Conservation (phyloP, 2,888 invertebrate species). For the Allygus modestus region DNA sequence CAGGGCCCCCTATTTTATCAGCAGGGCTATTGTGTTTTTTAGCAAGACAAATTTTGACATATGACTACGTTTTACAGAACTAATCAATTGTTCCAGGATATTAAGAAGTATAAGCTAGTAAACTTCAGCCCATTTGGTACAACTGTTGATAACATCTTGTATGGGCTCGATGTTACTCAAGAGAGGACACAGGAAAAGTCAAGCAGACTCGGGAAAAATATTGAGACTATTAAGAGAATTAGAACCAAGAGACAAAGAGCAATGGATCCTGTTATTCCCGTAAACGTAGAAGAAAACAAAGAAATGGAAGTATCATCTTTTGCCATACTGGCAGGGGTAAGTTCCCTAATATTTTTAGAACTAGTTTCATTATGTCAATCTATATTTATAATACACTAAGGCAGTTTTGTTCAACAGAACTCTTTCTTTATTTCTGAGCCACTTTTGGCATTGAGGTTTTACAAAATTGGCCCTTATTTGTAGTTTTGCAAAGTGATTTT, state of each 20-base stretch:
- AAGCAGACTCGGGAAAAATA: not conserved
- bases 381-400: too few species aligned
- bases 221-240: constrained; percentile 6
- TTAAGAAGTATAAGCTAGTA: not conserved
- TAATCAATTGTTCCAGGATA: not conserved
- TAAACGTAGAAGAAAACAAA: not conserved
- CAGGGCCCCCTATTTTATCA: too few species aligned
- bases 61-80: too few species aligned
- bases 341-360: not conserved
- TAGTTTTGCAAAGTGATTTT: too few species aligned
- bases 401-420: too few species aligned
- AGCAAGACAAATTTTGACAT: too few species aligned
- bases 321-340: not conserved
- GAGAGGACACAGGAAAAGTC: not conserved
- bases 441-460: too few species aligned
- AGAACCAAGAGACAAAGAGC: not conserved
- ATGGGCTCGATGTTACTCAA: not conserved
- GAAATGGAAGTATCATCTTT: not conserved
- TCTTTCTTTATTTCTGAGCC: too few species aligned
- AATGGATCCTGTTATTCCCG: not conserved
- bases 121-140: constrained; percentile 35
- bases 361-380: too few species aligned
- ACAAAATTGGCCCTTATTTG: too few species aligned
- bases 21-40: too few species aligned
- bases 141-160: not conserved